Percentiles rank a stretch among this genome's conserved stretches.
phyloP scores from a whole-genome alignment of 2,113 vertebrate genomes.

The Rhagologus leucostigma region DNA sequence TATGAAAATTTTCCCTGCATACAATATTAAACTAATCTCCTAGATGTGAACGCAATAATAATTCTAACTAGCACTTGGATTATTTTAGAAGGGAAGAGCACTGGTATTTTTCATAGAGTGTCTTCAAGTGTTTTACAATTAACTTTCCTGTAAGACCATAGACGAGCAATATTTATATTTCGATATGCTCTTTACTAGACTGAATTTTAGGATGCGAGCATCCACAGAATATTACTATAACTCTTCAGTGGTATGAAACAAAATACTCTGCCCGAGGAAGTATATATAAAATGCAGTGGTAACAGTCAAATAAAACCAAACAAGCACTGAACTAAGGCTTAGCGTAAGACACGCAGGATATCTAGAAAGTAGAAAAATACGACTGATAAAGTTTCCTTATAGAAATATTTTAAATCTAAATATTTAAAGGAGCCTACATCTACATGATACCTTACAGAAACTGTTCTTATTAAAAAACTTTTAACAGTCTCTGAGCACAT shows the following conservation, averaged over 20 bases:
- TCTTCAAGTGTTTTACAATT: background rate
- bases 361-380: background rate
- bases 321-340: background rate
- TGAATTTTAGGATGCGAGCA: background rate
- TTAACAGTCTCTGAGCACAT: background rate
- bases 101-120: background rate
- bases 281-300: background rate
- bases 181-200: background rate
- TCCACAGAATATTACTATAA: background rate
- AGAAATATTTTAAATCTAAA: background rate
- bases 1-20: background rate
- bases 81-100: background rate
- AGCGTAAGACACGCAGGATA: fast-evolving
- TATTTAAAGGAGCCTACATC: background rate
- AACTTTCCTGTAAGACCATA: background rate
- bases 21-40: background rate
- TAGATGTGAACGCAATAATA: background rate
- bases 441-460: fast-evolving
- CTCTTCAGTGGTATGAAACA: background rate
- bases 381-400: background rate
- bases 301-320: background rate
- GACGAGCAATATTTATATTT: fast-evolving
- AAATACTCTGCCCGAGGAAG: background rate
- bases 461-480: background rate
- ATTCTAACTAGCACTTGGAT: background rate